A percentile compares a stretch with the other conserved stretches of the same genome.
Conservation (phyloP, 1,140 invertebrate genomes). For the Platyscapa corneri region DNA sequence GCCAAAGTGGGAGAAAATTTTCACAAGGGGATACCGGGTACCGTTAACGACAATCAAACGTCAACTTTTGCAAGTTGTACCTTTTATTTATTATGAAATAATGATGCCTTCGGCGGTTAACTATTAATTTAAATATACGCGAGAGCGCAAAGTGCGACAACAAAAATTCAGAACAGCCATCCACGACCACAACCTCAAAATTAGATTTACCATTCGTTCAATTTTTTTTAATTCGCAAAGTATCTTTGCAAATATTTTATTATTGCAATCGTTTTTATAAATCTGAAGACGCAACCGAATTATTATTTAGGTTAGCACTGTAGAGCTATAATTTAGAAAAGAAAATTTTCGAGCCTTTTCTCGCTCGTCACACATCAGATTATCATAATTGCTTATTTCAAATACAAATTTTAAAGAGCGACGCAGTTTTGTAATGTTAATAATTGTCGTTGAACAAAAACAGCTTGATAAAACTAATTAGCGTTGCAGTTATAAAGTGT, state of each 20-base stretch:
- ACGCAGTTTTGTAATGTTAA: neutral
- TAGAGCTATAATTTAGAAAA: too few relatives aligned
- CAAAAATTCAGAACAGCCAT: too few relatives aligned
- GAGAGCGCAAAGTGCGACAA: neutral
- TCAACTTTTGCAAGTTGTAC: neutral
- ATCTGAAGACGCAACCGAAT: too few relatives aligned
- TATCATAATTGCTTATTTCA: neutral
- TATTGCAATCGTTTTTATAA: too few relatives aligned
- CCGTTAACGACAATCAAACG: neutral
- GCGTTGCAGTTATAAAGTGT: too few relatives aligned
- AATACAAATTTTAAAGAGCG: neutral
- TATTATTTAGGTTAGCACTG: too few relatives aligned
- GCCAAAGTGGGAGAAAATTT: neutral
- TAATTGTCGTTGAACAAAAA: conserved; percentile 10
- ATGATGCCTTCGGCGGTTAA: neutral
- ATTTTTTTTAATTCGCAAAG: too few relatives aligned
- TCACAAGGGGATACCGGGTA: neutral
- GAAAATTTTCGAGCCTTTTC: too few relatives aligned
- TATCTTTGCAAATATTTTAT: too few relatives aligned
- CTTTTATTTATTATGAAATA: neutral
- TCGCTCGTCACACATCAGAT: neutral
- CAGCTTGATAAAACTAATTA: neutral
- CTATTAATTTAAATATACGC: neutral
- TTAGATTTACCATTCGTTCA: too few relatives aligned
- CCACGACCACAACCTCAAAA: too few relatives aligned